These are phyloP conservation scores for Drosophila nasuta DNA, from an alignment of 1,140 invertebrate genomes.

Conservation along the genomic window DNA sequence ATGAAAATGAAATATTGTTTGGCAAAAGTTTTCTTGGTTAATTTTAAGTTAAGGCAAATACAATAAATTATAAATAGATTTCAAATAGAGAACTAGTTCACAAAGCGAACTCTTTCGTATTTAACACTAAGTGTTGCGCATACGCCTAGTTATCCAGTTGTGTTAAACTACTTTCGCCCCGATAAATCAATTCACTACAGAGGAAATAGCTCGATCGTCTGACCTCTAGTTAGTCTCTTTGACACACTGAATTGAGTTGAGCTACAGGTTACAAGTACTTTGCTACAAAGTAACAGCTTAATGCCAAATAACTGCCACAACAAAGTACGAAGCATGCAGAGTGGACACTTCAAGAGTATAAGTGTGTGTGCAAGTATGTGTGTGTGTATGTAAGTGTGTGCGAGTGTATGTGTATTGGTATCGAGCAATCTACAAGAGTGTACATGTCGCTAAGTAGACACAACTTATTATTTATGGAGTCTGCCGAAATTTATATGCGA, in stretches of 20 bases:
- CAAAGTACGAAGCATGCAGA: neutral
- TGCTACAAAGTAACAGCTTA: conserved; percentile 20
- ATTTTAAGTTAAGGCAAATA: too few relatives aligned
- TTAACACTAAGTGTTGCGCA: too few relatives aligned
- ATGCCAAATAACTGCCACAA: conserved; percentile 23
- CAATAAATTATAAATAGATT: too few relatives aligned
- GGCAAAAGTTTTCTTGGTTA: too few relatives aligned
- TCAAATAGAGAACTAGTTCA: too few relatives aligned
- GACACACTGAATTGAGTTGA: neutral
- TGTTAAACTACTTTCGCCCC: neutral
- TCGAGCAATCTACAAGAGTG: conserved; percentile 65
- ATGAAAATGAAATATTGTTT: too few relatives aligned
- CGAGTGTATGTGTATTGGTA: conserved; percentile 25
- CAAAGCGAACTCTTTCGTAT: too few relatives aligned
- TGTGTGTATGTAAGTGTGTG: neutral
- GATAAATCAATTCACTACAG: neutral
- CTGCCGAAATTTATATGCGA: conserved; percentile 60
- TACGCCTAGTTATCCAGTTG: too few relatives aligned
- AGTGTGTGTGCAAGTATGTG: conserved; percentile 2
- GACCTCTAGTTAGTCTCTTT: conserved; percentile 17
- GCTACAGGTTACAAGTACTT: conserved; percentile 8
- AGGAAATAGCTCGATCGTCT: neutral
- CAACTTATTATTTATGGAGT: conserved; percentile 80
- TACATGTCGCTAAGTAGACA: conserved; percentile 81
- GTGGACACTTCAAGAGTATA: conserved; percentile 1